A percentile compares a stretch with the other conserved stretches of the same genome.
These are phyloP conservation scores for Callionymus lyra DNA, from an alignment of 2,113 vertebrate species.

Conservation along the genomic window DNA sequence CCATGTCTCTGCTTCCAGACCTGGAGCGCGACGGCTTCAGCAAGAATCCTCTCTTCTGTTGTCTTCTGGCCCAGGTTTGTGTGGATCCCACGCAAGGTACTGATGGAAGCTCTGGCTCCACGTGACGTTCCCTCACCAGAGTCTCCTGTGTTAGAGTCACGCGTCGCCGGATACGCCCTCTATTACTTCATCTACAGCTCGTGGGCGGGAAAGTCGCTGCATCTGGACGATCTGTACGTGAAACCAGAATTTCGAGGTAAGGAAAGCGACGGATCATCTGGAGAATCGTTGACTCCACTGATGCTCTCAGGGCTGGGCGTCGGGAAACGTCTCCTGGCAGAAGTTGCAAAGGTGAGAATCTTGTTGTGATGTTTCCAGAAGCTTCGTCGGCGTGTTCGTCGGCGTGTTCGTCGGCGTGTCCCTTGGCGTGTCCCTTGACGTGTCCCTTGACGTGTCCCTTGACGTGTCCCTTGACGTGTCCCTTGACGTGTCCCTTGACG, in stretches of 20 bases:
- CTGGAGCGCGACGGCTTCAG: conserved; percentile 65
- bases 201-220: conserved; percentile 60
- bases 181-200: conserved; percentile 58
- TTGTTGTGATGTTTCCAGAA: no score
- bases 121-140: no score
- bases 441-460: conserved; percentile 25
- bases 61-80: conserved; percentile 64
- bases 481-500: conserved; percentile 49
- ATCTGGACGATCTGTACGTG: conserved; percentile 79
- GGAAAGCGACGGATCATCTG: not conserved
- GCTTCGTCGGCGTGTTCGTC: no score
- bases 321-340: conserved; percentile 61
- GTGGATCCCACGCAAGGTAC: conserved; percentile 42
- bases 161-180: not conserved
- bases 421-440: conserved; percentile 31
- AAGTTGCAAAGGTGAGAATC: conserved; percentile 64
- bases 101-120: not conserved
- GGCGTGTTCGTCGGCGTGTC: no score
- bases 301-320: conserved; percentile 62
- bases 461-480: not conserved
- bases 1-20: conserved; percentile 38
- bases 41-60: conserved; percentile 60
- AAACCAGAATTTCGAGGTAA: conserved; percentile 77
- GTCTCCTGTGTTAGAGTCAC: not conserved
- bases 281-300: not conserved